Evolutionary conservation across 92 coral and sea anemone genomes (phyloP), one percentile per base, ranked within the genome.

Genomic region (Blastomussa wellsi): DNA sequence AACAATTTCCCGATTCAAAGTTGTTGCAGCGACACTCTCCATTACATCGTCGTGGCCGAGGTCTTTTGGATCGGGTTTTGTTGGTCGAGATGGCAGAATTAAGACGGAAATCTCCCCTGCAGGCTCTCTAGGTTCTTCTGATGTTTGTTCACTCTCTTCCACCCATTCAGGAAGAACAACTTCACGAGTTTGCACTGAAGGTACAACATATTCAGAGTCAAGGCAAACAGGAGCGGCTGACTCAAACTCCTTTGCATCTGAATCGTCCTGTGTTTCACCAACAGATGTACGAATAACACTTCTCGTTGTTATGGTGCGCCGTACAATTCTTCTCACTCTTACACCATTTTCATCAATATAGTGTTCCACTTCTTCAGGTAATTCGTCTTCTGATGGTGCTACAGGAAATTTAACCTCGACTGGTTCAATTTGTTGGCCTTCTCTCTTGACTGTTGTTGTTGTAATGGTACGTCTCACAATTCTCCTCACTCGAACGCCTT

Each of bases 281-380:
- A 36, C 29, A 38, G 86, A 76, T 6, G 70, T 84, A 48, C 77
- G 80, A 19, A 79, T 80, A n/a, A 86, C 35, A 70, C 80, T 85
- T 67, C 78, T 84, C 26, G 91, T 88, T 60, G 87, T 91, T 20
- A 88, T n/a, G 64, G 81, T 84, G 42, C 91, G 87, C 44, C 72
- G 87, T 17, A 89, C 79, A 59, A 84, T 62, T 64, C 90, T 80
- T 32, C 70, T 79, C 22, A 88, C 89, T 60, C 31, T 69, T 65
- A 73, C 79, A 49, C 90, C 96, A 51, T 91, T 79, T 13, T 93
- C 92, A 73, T 91, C 93, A 65, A 86, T 84, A 79, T 48, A 88
- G 52, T 93, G 94, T 55, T 88, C 92, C 33, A 89, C 48, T 70
- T 65, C 67, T 8, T 90, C 93, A 11, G 42, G 65, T 32, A 53